These are phyloP conservation scores for Patiria miniata DNA, from an alignment of 35 echinoderm and acorn worm species.

Conservation along the genomic window DNA sequence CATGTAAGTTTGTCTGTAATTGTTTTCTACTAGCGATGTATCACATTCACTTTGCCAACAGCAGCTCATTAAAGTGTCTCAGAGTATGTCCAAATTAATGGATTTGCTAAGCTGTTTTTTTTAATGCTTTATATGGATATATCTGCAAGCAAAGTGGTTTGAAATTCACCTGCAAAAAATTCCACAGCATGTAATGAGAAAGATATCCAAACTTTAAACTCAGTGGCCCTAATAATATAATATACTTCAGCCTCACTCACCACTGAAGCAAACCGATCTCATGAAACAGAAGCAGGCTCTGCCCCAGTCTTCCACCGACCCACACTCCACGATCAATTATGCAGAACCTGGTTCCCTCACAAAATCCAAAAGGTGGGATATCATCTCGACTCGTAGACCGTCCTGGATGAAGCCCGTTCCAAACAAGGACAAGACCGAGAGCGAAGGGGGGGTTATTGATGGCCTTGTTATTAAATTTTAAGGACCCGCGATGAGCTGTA, in stretches of 20 bases:
- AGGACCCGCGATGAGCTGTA: neutral
- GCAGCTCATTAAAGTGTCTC: no score
- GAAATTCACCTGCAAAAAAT: no score
- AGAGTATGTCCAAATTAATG: no score
- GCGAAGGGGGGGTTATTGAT: neutral
- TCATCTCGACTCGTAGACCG: neutral
- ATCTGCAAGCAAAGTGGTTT: no score
- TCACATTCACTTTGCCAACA: no score
- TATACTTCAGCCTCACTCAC: neutral
- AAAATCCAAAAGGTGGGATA: slow-evolving; percentile 13
- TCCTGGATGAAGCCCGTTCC: neutral
- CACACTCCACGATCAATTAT: slow-evolving; percentile 4
- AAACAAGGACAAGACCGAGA: neutral
- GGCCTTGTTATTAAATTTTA: neutral
- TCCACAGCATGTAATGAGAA: no score
- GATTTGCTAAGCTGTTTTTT: no score
- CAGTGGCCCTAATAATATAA: no score
- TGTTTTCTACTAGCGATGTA: no score
- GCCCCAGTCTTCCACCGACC: neutral
- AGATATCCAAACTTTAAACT: no score
- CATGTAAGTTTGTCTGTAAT: no score
- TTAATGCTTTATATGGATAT: no score
- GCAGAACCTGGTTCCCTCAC: slow-evolving; percentile 16
- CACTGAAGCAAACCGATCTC: neutral
- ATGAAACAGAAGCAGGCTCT: neutral